Evolutionary conservation across 2,797 vertebrate genomes (phyloP), one percentile per base, ranked within the genome.

Genomic region (Acestrorhynchus altus): DNA sequence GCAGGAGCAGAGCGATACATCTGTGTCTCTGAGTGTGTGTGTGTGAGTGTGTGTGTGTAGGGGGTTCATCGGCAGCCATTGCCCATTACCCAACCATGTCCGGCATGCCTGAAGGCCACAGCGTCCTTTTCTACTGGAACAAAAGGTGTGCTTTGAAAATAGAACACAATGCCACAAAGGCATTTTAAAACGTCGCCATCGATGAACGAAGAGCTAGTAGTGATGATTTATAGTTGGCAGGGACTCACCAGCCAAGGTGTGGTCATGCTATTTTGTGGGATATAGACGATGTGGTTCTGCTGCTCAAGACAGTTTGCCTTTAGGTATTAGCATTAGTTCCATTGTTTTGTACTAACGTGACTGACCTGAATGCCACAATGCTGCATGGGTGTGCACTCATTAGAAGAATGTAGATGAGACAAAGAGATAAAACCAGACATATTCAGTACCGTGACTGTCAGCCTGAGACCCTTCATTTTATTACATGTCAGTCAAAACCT

Each of bases 81-180:
- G 60, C 74, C 67, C 80, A 83, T 89, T 86, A 87, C 72, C 11
- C 54, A 66, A 87, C 83, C 83, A 75, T 54, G 86, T 70, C 59
- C 15, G 80, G 78, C 83, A 84, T 87, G 86, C 72, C 76, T 84
- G 89, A 92, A 93, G 89, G 89, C 84, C 86, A 84, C 85, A 80
- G 54, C 70, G 74, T 81, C 82, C 81, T 78, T 64, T 65, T 73
- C 73, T 42, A 60, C 52, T 74, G 81, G 70, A 84, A 86, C 79
- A 88, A 86, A 83, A 80, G 80, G 79, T 68, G 81, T 49, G 51
- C 81, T 83, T 89, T 89, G 77, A 90, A 92, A 92, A 92, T 92
- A 93, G 90, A 85, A 87, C 86, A 83, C 89, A 87, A 90, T 90
- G 89, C 84, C 81, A 75, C 81, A 84, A 84, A 80, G 91, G 88